Base-by-base conservation (phyloP, 2,797 vertebrate species). In the Botia kubotai region DNA sequence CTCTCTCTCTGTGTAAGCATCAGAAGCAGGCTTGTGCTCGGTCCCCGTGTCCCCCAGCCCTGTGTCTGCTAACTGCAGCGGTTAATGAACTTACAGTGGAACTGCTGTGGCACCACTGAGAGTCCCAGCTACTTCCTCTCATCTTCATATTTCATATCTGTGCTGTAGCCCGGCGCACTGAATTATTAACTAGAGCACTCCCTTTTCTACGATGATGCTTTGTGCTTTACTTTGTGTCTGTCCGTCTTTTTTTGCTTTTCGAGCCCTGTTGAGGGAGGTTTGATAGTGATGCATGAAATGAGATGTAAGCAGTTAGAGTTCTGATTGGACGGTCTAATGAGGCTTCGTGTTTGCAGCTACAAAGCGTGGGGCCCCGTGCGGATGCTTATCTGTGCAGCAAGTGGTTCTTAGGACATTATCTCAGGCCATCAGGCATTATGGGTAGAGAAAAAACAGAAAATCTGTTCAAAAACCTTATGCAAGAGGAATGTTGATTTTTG, bases 141-240 rank as follows among this genome's bases (percentile, higher is more conserved):
- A 89, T 88, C 88, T 94, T 92, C 92, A 89, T 89, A 90, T 93
- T 93, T 93, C 91, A 92, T 92, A 91, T 93, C 91, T 89, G 86
- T 90, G 87, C 90, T 90, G 90, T 86, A 92, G 90, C 90, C 88
- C 84, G 36, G 86, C 80, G 86, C 89, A 89, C 87, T 94, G 87
- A 93, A 94, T 95, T 93, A 94, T 93, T 94, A 92, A 94, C 87
- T 83, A 90, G 87, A 87, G 79, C 79, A 53, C 71, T 85, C 80
- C 86, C 86, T 89, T 92, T 92, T 92, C 89, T 89, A 69, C 60
- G 60, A 71, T 81, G 75, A 83, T 80, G 69, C 68, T 72, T 77
- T 81, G 19, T 76, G 66, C 80, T 67, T 77, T 62, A 66, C 57
- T 81, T 58, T 72, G 67, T 71, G 68, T 82, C 70, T 79, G 55